These are phyloP conservation scores for Coluber constrictor DNA, from an alignment of 2,797 vertebrate species.

Conservation along the genomic window DNA sequence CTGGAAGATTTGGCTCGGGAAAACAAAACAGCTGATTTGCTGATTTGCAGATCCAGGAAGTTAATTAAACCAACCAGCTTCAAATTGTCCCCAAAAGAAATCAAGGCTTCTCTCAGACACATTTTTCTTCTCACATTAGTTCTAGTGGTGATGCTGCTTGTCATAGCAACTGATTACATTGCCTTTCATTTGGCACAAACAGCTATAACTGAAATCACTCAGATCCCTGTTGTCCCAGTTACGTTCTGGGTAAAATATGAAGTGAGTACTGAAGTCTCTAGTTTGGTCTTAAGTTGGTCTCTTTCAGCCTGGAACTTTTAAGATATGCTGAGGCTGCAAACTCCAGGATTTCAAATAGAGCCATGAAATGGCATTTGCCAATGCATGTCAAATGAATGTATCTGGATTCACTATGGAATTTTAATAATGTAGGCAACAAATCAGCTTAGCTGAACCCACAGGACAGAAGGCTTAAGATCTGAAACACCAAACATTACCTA, in stretches of 20 bases:
- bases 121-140: constrained; percentile 75
- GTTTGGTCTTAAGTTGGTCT: neutral
- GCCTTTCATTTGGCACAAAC: constrained; percentile 74
- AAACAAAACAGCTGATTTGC: constrained; percentile 50
- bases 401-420: neutral
- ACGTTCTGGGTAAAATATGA: constrained; percentile 74
- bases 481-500: neutral
- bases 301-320: neutral
- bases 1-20: constrained; percentile 54
- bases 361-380: neutral
- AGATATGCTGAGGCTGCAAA: neutral
- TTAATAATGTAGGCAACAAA: neutral
- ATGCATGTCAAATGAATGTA: neutral
- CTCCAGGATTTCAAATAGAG: neutral
- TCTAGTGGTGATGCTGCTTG: constrained; percentile 71
- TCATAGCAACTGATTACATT: constrained; percentile 76
- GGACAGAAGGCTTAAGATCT: neutral
- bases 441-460: neutral
- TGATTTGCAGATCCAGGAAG: constrained; percentile 52
- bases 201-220: constrained; percentile 69
- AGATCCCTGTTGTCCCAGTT: constrained; percentile 75
- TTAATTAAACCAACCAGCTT: constrained; percentile 62
- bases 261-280: constrained; percentile 62
- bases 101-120: constrained; percentile 68
- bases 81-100: constrained; percentile 77